Evolutionary conservation across 2,888 invertebrate species (phyloP).

Genomic region (Agrochola lychnidis): DNA sequence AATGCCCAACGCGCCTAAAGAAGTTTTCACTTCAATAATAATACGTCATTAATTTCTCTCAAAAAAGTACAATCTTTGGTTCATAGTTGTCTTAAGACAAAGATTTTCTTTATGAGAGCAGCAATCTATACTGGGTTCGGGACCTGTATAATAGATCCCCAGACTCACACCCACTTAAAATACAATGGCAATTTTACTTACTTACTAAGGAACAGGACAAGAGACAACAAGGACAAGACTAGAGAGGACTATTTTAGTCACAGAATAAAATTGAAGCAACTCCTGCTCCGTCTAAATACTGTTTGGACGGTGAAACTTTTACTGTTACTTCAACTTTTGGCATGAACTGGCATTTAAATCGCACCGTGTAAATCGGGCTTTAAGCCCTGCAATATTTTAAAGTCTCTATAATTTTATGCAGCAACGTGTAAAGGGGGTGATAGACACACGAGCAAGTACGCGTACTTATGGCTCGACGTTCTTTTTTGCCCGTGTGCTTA

Average conservation of each 20-base stretch:
- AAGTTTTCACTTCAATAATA: no score
- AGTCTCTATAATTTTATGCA: not conserved
- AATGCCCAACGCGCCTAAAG: no score
- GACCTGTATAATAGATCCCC: not conserved
- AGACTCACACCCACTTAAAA: not conserved
- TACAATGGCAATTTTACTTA: not conserved
- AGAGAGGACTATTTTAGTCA: not conserved
- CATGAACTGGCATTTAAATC: no score
- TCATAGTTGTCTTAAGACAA: not conserved
- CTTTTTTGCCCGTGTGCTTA: no score
- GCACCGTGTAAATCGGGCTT: no score
- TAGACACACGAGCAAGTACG: no score
- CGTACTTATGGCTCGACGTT: no score
- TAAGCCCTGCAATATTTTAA: not conserved
- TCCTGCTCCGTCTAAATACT: not conserved
- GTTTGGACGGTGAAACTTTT: no score
- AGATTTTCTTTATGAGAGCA: not conserved
- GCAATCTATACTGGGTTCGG: not conserved
- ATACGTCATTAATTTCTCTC: not conserved
- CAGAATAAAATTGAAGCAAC: not conserved
- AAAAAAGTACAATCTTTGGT: not conserved
- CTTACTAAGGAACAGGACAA: not conserved
- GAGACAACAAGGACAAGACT: no score
- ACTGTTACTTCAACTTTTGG: not conserved
- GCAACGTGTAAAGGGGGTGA: not conserved